These are phyloP conservation scores for Chromis chromis DNA, from an alignment of 2,797 vertebrate species.

Conservation along the genomic window DNA sequence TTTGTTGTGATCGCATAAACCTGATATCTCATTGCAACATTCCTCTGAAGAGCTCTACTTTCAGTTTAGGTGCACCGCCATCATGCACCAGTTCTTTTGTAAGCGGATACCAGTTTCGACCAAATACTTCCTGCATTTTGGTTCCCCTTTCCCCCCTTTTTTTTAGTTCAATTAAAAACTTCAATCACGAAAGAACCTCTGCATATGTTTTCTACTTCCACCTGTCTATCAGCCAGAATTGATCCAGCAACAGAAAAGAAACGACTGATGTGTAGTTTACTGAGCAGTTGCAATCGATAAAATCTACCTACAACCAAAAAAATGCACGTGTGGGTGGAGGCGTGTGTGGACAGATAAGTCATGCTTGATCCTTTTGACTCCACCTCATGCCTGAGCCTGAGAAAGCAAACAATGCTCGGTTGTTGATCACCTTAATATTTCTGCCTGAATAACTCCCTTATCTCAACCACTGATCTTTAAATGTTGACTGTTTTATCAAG, in stretches of 20 bases:
- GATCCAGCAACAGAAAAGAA: too few species aligned
- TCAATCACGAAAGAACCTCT: too few species aligned
- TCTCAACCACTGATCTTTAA: too few species aligned
- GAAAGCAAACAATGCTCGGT: neutral
- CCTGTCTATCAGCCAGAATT: too few species aligned
- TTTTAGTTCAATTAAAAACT: too few species aligned
- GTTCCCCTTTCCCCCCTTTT: neutral
- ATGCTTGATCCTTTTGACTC: neutral
- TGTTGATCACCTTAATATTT: too few species aligned
- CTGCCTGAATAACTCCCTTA: neutral
- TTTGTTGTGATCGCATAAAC: too few species aligned
- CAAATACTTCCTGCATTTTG: slow-evolving; percentile 8
- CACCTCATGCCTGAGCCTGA: neutral
- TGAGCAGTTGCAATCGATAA: neutral
- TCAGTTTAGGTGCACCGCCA: neutral
- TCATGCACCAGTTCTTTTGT: neutral
- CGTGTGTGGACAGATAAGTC: neutral
- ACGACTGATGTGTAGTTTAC: too few species aligned
- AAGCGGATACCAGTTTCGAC: neutral
- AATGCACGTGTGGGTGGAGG: neutral
- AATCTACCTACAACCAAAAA: neutral
- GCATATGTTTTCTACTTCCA: too few species aligned
- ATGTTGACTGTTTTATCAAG: neutral
- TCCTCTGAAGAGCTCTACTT: neutral
- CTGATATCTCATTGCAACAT: neutral